A percentile compares a stretch with the other conserved stretches of the same genome.
Conservation (phyloP, 2,888 invertebrate species). For the Drosophila setosimentum region DNA sequence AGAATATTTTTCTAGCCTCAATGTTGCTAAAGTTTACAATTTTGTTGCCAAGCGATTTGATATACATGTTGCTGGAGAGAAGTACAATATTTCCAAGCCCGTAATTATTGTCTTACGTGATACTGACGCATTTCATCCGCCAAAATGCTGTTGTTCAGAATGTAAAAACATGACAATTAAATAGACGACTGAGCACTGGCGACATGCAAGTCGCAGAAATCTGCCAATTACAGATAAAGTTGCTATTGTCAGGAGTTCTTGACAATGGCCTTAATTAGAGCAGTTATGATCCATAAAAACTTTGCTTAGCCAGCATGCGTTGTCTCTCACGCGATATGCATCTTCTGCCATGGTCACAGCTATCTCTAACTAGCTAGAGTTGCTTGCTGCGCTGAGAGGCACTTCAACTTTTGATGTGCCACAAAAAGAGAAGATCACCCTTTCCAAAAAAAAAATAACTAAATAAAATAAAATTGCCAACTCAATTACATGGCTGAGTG, state of each 20-base stretch:
- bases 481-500: conserved; percentile 75
- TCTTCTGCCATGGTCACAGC: conserved; percentile 32
- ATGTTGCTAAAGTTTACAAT: conserved; percentile 1
- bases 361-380: conserved; percentile 36
- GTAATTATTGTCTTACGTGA: conserved; percentile 76
- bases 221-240: conserved; percentile 46
- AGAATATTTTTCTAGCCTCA: conserved; percentile 30
- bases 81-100: conserved; percentile 23
- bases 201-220: conserved; percentile 71
- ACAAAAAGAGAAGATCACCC: conserved; percentile 1
- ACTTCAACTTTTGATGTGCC: conserved; percentile 21
- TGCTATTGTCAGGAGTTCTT: conserved; percentile 33
- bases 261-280: conserved; percentile 77
- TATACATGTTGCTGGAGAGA: conserved; percentile 8
- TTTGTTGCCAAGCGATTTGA: not conserved
- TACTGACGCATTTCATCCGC: conserved; percentile 58
- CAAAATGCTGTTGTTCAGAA: conserved; percentile 58
- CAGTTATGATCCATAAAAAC: conserved; percentile 74
- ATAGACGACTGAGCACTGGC: conserved; percentile 74
- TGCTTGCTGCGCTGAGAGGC: not conserved
- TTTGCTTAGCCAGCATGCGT: conserved; percentile 26
- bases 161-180: conserved; percentile 74
- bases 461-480: conserved; percentile 53
- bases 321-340: conserved; percentile 67
- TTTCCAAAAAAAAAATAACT: too few species aligned